phyloP scores from a whole-genome alignment of 2,888 invertebrate genomes.

The Stenoptilia bipunctidactyla region DNA sequence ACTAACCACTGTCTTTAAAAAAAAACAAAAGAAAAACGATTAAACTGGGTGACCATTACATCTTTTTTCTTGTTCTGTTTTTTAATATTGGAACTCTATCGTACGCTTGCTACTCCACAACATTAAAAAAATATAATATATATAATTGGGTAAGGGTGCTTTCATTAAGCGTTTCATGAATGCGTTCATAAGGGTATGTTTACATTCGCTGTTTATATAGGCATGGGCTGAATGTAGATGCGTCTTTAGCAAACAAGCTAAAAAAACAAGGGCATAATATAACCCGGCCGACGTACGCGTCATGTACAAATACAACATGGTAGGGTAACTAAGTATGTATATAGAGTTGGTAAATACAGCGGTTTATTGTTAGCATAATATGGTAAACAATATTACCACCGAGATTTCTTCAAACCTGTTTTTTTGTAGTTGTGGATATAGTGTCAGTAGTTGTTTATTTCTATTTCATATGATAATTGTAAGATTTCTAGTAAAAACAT shows the following conservation, averaged over 20 bases:
- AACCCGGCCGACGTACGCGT: slow-evolving; percentile 22
- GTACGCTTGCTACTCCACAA: slow-evolving; percentile 17
- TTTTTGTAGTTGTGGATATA: too few species aligned
- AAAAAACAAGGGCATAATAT: slow-evolving; percentile 65
- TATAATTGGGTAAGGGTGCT: slow-evolving; percentile 31
- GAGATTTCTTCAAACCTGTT: too few species aligned
- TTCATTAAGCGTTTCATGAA: slow-evolving; percentile 38
- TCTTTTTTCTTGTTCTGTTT: background rate
- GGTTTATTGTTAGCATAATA: slow-evolving; percentile 16
- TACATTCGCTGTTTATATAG: slow-evolving; percentile 58
- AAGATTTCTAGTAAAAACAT: too few species aligned
- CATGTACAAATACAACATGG: slow-evolving; percentile 21
- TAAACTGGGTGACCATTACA: background rate
- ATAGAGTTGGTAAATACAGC: slow-evolving; percentile 34
- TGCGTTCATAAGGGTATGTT: slow-evolving; percentile 61
- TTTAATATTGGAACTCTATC: background rate
- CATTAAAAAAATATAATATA: slow-evolving; percentile 7
- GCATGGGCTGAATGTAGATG: slow-evolving; percentile 58
- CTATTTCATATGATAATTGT: too few species aligned
- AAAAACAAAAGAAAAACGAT: background rate
- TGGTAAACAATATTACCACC: slow-evolving; percentile 35
- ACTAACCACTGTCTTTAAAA: too few species aligned
- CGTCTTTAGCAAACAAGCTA: slow-evolving; percentile 64
- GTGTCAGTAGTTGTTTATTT: too few species aligned
- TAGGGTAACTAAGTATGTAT: slow-evolving; percentile 20